These are phyloP conservation scores for Hyperoplus immaculatus DNA, from an alignment of 2,797 vertebrate genomes.

Conservation along the genomic window DNA sequence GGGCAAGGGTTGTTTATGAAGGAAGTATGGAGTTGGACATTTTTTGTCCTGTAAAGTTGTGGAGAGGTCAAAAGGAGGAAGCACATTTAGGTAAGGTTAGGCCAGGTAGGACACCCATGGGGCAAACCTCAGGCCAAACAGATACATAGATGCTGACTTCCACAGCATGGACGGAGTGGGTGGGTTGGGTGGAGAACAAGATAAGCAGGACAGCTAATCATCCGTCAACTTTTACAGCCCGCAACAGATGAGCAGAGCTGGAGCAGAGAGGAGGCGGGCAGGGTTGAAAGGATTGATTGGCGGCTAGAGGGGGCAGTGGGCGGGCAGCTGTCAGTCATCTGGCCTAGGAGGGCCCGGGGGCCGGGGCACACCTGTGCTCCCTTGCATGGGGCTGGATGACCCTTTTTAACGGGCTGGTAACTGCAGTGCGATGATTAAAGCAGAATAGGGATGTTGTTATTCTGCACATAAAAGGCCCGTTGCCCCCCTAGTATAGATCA, in stretches of 20 bases:
- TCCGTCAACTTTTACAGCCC: constrained; percentile 70
- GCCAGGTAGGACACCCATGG: background rate
- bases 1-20: constrained; percentile 11
- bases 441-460: constrained; percentile 62
- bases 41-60: constrained; percentile 35
- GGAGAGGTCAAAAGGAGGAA: constrained; percentile 34
- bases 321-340: constrained; percentile 72
- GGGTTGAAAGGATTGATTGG: constrained; percentile 59
- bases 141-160: constrained; percentile 25
- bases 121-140: constrained; percentile 24
- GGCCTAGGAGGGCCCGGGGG: constrained; percentile 29
- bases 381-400: constrained; percentile 49
- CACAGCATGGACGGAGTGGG: constrained; percentile 32
- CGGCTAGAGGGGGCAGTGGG: constrained; percentile 54
- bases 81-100: constrained; percentile 24
- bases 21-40: constrained; percentile 33
- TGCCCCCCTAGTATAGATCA: constrained; percentile 55
- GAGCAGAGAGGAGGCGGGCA: constrained; percentile 43
- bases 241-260: constrained; percentile 72
- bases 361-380: constrained; percentile 73
- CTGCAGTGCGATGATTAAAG: constrained; percentile 49
- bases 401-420: constrained; percentile 40
- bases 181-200: constrained; percentile 44
- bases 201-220: constrained; percentile 63
- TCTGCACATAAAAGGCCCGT: constrained; percentile 65